Evolutionary conservation across 2,888 invertebrate genomes (phyloP), one percentile per base, ranked within the genome.

Genomic region (Lacanobia wlatinum): DNA sequence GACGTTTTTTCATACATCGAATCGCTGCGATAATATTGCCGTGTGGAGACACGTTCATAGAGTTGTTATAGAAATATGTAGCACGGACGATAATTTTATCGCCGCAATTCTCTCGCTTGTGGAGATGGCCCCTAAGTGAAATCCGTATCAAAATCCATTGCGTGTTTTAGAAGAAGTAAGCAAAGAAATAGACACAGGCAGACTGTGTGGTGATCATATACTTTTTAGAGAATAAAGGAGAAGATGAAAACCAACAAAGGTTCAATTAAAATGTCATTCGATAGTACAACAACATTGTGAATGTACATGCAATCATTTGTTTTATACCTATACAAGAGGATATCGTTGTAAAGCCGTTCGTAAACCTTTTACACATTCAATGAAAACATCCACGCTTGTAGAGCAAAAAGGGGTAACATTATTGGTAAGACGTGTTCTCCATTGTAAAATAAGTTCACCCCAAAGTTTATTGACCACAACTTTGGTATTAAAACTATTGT

Each of bases 401-500:
- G 2, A 43, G 34, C 48, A 43, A 38, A 63, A 38, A 60, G 21
- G 16, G 43, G 38, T 60, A 16, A 56, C 38, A 67, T 78, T 72
- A 78, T 79, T 74, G 59, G 50, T 14, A 2, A 63, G 46, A 80
- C 67, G 67, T 80, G 80, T 14, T 73, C 28, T 40, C 55, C 40
- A 75, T 80, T 75, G 18, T 53, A 61, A 48, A 75, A 55, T 53
- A 6, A 34, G 40, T 61, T 63, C 8, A 28, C 18, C 1, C 46
- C 16, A 1, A 80, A 80, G 55, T 80, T 80, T 75, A 69, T 68
- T 65, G 61, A 43, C 53, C 53, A 75, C 61, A 56, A 75, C 61
- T 80, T 12, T 21, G 10, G 64, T 80, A 58, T 58, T 80, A 69
- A 69, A 75, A 65, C 64, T 80, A 80, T 80, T 80, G 52, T 14